Conservation (phyloP, 2,888 invertebrate species). For the Tanaodytes sp. region DNA sequence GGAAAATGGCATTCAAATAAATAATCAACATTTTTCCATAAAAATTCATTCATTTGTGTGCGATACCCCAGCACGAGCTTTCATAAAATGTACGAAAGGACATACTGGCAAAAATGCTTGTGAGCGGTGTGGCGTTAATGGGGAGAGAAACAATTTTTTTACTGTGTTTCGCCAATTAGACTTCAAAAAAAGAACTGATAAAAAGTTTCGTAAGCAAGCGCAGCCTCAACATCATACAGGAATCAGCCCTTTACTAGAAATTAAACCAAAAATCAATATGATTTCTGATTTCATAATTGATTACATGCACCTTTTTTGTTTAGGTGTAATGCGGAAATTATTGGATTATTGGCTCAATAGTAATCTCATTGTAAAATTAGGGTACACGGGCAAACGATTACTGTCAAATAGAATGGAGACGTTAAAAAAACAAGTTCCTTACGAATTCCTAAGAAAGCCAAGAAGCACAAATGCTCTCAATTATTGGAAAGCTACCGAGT, state of each 20-base stretch:
- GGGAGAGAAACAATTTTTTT: too few species aligned
- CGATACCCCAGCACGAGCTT: too few species aligned
- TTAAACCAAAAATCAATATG: conserved; percentile 13
- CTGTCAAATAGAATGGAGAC: conserved; percentile 5
- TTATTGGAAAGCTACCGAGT: conserved; percentile 31
- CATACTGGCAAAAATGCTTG: too few species aligned
- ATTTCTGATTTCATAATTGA: conserved; percentile 6
- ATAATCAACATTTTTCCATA: background rate
- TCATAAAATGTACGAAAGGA: too few species aligned
- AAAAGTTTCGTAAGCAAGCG: background rate
- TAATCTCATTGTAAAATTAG: conserved; percentile 12
- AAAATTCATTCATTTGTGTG: too few species aligned
- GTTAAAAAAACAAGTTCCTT: conserved; percentile 17
- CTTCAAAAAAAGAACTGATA: too few species aligned
- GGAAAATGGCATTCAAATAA: conserved; percentile 26
- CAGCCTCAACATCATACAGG: conserved; percentile 26
- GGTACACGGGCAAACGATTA: background rate
- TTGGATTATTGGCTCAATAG: conserved; percentile 20
- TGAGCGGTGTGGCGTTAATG: too few species aligned
- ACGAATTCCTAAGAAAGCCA: conserved; percentile 31
- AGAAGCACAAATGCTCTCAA: conserved; percentile 6
- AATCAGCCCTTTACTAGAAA: background rate
- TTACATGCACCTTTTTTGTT: conserved; percentile 20
- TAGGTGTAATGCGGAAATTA: conserved; percentile 22
- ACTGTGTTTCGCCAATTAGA: too few species aligned